Percentiles rank a stretch among this genome's conserved stretches.
Evolutionary conservation across 1,140 invertebrate genomes (phyloP).

Genomic region (Melanaphis sacchari): DNA sequence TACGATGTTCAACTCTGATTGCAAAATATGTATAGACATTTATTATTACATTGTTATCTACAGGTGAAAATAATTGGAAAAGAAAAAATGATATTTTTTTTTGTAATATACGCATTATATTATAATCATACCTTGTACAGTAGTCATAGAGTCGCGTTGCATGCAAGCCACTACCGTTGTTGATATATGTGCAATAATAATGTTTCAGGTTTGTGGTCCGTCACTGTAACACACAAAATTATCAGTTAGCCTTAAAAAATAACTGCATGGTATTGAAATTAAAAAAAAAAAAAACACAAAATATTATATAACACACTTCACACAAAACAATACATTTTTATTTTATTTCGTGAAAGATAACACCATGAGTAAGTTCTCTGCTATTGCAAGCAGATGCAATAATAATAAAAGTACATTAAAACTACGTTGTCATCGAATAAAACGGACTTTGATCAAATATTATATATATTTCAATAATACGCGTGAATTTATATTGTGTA

Average conservation of each 20-base stretch:
- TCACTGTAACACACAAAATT: slow-evolving; percentile 19
- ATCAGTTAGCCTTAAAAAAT: not conserved
- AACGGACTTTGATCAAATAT: not conserved
- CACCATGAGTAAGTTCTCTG: not conserved
- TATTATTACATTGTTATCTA: not conserved
- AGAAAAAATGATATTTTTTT: not conserved
- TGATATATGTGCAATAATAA: not conserved
- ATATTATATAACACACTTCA: not conserved
- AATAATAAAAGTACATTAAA: not conserved
- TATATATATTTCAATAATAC: not conserved
- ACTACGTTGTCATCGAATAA: not conserved
- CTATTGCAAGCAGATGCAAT: not conserved
- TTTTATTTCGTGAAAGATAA: not conserved
- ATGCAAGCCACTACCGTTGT: slow-evolving; percentile 18
- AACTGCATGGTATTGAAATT: not conserved
- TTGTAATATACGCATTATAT: not conserved
- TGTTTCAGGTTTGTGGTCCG: not conserved
- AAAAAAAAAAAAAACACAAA: slow-evolving; percentile 14
- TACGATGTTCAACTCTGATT: not conserved
- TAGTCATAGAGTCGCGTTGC: slow-evolving; percentile 50
- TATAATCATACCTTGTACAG: slow-evolving; percentile 46
- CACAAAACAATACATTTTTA: not conserved
- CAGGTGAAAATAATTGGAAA: not conserved
- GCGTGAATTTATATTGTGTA: not conserved
- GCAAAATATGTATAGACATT: not conserved